Base-by-base conservation (phyloP, 2,797 vertebrate species). In the Brachyalestes nurse region DNA sequence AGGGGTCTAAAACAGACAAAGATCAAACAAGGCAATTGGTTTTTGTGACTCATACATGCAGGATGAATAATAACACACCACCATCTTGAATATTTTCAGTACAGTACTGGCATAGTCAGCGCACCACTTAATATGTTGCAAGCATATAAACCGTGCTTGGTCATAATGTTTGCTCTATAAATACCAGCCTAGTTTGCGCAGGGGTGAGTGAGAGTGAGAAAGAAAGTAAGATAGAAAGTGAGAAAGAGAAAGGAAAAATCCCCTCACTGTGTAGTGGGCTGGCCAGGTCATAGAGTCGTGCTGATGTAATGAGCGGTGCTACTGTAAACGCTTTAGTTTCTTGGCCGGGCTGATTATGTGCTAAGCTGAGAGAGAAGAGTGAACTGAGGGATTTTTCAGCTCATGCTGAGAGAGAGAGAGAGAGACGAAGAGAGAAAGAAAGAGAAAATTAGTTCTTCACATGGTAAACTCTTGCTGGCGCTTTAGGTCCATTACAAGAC, bases 1-100 rank as follows among this genome's bases (percentile, higher is more conserved):
- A 99, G 95, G 53, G 97, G 96, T 90, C 98, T 99, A 85, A 62
- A 83, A 72, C 13, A 65, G 47, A 60, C 40, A 73, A 21, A 74
- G 5, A 51, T 61, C 65, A 88, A 80, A 62, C 49, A 34, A 5
- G 34, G 80, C 13, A 85, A 21, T 86, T 85, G 21, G 40, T 34
- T 2, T 34, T 12, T 19, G 13, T 62, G 65, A 51, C n/a, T 21
- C 23, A 38, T 34, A 61, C 34, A 40, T 57, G n/a, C 65, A 57
- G 28, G n/a, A 73, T 74, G 76, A 78, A 14, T 67, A 23, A 47
- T 49, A 72, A 12, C 47, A 21, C 19, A 57, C 16, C 38, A 61
- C 51, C 16, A 40, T 34, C 72, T 49, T 77, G 51, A 82, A 58
- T 14, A 19, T 0, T 16, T 10, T 25, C 13, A 71, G 12, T 71